phyloP scores from a whole-genome alignment of 2,113 vertebrate genomes.

The Heterotilapia buettikoferi region DNA sequence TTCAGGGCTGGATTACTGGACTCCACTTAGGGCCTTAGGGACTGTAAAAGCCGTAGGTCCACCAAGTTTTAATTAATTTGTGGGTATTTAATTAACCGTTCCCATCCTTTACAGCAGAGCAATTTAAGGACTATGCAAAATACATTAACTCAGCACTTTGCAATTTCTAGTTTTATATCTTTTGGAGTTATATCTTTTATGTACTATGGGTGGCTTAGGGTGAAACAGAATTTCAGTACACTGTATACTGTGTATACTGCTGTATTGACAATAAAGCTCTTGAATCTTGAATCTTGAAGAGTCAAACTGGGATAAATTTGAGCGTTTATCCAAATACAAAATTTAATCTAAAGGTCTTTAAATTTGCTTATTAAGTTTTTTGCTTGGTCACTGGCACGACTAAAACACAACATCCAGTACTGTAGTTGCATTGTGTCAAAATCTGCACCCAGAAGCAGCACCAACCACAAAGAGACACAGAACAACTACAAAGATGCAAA shows the following conservation, averaged over 20 bases:
- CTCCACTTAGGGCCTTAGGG: not conserved
- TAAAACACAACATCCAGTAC: not conserved
- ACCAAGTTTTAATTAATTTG: not conserved
- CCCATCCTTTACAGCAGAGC: not conserved
- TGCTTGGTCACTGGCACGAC: not conserved
- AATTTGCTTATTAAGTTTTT: not conserved
- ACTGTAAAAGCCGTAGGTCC: not conserved
- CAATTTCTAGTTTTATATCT: not conserved
- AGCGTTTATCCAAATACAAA: not conserved
- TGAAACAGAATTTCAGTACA: not conserved
- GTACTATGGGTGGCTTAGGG: not conserved
- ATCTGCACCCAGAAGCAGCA: not conserved
- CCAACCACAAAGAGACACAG: not conserved
- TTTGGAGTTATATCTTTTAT: not conserved
- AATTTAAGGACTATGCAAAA: not conserved
- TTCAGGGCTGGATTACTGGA: not conserved
- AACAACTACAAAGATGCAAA: not conserved
- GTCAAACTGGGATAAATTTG: not conserved
- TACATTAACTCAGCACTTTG: not conserved
- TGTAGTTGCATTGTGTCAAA: not conserved
- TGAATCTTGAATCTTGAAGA: not conserved
- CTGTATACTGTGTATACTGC: not conserved
- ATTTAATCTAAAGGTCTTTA: not conserved
- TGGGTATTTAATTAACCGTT: not conserved
- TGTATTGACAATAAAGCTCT: not conserved